phyloP scores from a whole-genome alignment of 2,888 invertebrate genomes.

The Neoascia interrupta region DNA sequence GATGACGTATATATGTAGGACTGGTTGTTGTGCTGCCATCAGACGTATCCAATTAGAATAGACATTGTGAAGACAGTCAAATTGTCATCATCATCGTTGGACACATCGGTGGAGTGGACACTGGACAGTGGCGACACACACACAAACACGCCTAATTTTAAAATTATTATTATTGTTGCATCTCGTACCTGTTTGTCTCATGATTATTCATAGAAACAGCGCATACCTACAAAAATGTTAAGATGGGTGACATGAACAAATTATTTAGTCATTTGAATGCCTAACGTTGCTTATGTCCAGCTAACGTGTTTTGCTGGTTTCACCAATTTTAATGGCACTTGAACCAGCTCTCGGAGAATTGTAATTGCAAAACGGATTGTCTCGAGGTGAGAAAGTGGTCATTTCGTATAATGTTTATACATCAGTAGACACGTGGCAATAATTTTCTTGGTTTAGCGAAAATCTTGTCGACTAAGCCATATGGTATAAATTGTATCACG shows the following conservation, averaged over 20 bases:
- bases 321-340: slow-evolving; percentile 21
- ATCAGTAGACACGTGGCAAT: no score
- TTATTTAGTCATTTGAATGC: slow-evolving; percentile 56
- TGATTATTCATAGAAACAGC: slow-evolving; percentile 54
- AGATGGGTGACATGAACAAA: slow-evolving; percentile 57
- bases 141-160: slow-evolving; percentile 34
- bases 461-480: no score
- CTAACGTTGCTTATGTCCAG: slow-evolving; percentile 40
- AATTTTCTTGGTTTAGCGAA: no score
- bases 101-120: not conserved
- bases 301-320: slow-evolving; percentile 55
- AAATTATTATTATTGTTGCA: no score
- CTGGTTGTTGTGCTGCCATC: not conserved
- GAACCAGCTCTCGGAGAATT: slow-evolving; percentile 36
- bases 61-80: slow-evolving; percentile 25
- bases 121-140: slow-evolving; percentile 4
- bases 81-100: slow-evolving; percentile 40
- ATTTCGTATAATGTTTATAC: slow-evolving; percentile 57
- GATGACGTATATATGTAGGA: not conserved
- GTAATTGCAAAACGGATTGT: slow-evolving; percentile 58
- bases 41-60: slow-evolving; percentile 42
- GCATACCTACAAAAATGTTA: slow-evolving; percentile 9
- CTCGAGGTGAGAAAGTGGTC: slow-evolving; percentile 59
- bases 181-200: slow-evolving; percentile 27
- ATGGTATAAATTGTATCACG: no score